These are phyloP conservation scores for Spinus pinus DNA, from an alignment of 2,797 vertebrate genomes.

Conservation along the genomic window DNA sequence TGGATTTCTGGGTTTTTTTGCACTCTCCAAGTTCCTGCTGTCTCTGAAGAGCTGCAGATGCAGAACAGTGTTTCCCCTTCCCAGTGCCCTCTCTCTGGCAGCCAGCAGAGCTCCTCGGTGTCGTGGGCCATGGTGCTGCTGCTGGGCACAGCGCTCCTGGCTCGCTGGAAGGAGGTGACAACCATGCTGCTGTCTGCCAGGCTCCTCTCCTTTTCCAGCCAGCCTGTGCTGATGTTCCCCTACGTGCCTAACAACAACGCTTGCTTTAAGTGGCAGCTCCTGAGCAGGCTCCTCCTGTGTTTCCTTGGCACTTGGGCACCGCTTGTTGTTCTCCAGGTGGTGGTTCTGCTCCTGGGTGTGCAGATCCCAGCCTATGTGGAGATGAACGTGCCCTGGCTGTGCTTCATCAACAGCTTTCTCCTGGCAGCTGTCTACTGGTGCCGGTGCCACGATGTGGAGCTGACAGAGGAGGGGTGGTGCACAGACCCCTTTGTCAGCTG, in stretches of 20 bases:
- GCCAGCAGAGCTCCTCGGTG: conserved; percentile 73
- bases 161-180: conserved; percentile 56
- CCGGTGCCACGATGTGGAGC: conserved; percentile 51
- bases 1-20: conserved; percentile 75
- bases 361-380: conserved; percentile 84
- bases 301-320: conserved; percentile 83
- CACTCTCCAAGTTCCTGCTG: conserved; percentile 65
- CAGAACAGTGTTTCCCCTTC: not conserved
- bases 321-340: conserved; percentile 77
- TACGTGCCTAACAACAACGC: not conserved
- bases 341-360: conserved; percentile 66
- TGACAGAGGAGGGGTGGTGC: conserved; percentile 51
- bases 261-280: conserved; percentile 45
- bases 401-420: conserved; percentile 86
- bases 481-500: conserved; percentile 85
- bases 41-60: conserved; percentile 42
- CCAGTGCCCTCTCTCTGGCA: conserved; percentile 73
- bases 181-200: conserved; percentile 53
- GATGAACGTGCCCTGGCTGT: conserved; percentile 85
- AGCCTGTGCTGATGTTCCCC: conserved; percentile 62
- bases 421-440: conserved; percentile 76
- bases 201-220: not conserved
- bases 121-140: conserved; percentile 54
- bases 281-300: conserved; percentile 64
- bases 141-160: not conserved